These are phyloP conservation scores for Cirrhinus mrigala DNA, from an alignment of 2,797 vertebrate genomes.

Conservation along the genomic window DNA sequence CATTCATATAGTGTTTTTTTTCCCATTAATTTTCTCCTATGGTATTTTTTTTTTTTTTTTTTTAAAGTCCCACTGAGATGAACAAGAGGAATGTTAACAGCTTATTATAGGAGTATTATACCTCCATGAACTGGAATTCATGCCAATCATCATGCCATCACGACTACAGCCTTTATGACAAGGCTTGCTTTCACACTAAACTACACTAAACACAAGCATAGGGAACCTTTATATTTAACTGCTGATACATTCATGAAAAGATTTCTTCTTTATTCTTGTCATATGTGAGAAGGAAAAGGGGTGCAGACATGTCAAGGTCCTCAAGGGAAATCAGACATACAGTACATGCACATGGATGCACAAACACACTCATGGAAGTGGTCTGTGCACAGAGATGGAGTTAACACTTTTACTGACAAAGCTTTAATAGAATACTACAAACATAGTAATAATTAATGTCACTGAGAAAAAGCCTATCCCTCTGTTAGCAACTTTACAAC, in stretches of 20 bases:
- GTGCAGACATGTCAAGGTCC: background rate
- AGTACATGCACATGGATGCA: background rate
- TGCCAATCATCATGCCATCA: background rate
- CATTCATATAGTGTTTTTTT: background rate
- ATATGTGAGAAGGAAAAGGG: background rate
- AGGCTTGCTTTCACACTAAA: background rate
- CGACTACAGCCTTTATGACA: background rate
- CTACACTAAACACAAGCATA: background rate
- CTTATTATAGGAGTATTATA: background rate
- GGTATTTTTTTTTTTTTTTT: no score
- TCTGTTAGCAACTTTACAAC: no score
- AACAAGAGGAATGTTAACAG: background rate
- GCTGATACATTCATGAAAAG: background rate
- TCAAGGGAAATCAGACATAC: slow-evolving; percentile 1
- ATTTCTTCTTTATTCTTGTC: background rate
- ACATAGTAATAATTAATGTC: background rate
- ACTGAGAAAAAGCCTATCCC: background rate
- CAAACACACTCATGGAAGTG: background rate
- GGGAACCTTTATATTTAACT: background rate
- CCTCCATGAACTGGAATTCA: background rate
- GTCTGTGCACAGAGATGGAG: background rate
- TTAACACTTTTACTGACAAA: background rate
- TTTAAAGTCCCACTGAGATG: no score
- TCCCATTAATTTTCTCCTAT: background rate
- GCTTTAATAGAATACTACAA: no score